phyloP scores from a whole-genome alignment of 1,140 invertebrate genomes.

The Bombyx mandarina region DNA sequence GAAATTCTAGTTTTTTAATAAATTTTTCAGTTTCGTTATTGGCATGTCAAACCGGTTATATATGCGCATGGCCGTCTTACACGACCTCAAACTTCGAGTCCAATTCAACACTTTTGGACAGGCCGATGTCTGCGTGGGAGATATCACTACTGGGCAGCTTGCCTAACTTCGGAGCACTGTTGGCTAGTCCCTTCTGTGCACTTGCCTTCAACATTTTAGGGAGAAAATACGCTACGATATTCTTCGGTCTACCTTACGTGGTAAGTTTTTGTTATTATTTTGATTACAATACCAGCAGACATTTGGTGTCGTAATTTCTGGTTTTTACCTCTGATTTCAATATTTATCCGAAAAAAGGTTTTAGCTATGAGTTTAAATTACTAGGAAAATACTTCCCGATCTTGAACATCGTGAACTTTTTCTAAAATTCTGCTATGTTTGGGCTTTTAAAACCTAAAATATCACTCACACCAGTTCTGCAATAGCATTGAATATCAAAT shows the following conservation, averaged over 20 bases:
- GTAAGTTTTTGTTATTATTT: conserved; percentile 23
- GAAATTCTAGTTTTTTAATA: background rate
- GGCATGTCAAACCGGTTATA: conserved; percentile 23
- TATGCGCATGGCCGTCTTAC: conserved; percentile 44
- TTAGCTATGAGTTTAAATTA: too few species aligned
- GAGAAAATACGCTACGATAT: conserved; percentile 36
- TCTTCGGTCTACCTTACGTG: conserved; percentile 35
- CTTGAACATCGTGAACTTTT: too few species aligned
- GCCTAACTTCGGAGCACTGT: conserved; percentile 35
- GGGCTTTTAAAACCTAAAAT: too few species aligned
- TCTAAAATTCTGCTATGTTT: too few species aligned
- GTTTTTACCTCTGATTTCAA: too few species aligned
- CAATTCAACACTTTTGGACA: conserved; percentile 25
- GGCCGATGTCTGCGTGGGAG: conserved; percentile 39
- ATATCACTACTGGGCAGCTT: conserved; percentile 40
- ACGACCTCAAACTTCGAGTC: conserved; percentile 28
- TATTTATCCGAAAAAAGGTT: too few species aligned
- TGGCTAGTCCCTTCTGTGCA: conserved; percentile 29
- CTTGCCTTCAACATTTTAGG: conserved; percentile 34
- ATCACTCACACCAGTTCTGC: too few species aligned
- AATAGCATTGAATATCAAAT: too few species aligned
- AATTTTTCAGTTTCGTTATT: conserved; percentile 21
- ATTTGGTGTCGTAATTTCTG: background rate
- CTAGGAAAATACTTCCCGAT: too few species aligned
- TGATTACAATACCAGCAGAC: background rate